Percentiles rank a stretch among this genome's conserved stretches.
phyloP scores from a whole-genome alignment of 2,797 vertebrate species.

The Erithacus rubecula region DNA sequence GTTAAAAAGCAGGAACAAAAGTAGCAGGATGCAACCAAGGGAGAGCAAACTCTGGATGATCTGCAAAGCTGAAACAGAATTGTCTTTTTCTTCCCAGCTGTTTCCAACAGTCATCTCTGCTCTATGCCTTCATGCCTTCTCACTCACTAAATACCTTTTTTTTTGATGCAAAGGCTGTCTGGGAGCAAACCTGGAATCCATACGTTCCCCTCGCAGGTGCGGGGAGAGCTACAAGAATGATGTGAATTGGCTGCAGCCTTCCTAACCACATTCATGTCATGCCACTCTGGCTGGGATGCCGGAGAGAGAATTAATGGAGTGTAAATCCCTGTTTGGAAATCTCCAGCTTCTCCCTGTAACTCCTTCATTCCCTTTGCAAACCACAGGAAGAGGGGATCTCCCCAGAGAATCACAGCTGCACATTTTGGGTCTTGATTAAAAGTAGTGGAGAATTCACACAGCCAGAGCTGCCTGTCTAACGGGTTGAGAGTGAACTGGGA shows the following conservation, averaged over 20 bases:
- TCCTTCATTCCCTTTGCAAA: slow-evolving; percentile 7
- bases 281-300: neutral
- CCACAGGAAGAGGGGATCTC: neutral
- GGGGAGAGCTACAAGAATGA: neutral
- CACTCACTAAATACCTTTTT: neutral
- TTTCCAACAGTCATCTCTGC: neutral
- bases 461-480: neutral
- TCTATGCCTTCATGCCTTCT: neutral
- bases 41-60: neutral
- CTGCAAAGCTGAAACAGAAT: neutral
- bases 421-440: neutral
- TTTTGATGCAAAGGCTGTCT: neutral
- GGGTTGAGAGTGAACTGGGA: neutral
- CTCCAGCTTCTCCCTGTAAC: slow-evolving; percentile 29
- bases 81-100: neutral
- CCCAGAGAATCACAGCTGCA: neutral
- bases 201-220: neutral
- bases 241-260: slow-evolving; percentile 21
- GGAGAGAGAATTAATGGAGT: slow-evolving; percentile 38
- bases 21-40: neutral
- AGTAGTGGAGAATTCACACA: neutral
- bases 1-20: neutral
- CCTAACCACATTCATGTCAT: slow-evolving; percentile 13
- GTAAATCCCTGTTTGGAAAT: slow-evolving; percentile 47
- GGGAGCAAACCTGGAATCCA: neutral